Percentiles rank a stretch among this genome's conserved stretches.
These are phyloP conservation scores for Noctua pronuba DNA, from an alignment of 2,888 invertebrate genomes.

Conservation along the genomic window DNA sequence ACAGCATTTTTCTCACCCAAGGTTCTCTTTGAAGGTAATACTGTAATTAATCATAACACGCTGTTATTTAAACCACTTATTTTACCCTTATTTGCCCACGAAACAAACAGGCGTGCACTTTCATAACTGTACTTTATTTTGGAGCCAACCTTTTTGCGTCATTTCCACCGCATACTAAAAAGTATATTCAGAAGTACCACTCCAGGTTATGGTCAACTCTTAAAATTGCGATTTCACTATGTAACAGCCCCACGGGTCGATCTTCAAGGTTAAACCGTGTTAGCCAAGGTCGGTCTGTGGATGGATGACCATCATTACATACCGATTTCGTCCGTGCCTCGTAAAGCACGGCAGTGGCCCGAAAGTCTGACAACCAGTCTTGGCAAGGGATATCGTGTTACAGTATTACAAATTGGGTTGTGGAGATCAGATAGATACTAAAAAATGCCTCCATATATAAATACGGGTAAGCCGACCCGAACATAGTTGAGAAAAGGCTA, in stretches of 20 bases:
- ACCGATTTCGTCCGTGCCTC: too few relatives aligned
- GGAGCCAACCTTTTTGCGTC: conserved; percentile 53
- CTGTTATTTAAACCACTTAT: conserved; percentile 44
- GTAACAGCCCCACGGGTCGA: neutral
- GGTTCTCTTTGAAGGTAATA: conserved; percentile 10
- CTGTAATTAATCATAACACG: conserved; percentile 34
- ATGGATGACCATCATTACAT: too few relatives aligned
- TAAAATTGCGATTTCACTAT: neutral
- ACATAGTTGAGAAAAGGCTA: too few relatives aligned
- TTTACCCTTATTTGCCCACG: conserved; percentile 52
- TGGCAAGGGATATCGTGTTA: too few relatives aligned
- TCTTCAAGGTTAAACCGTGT: neutral
- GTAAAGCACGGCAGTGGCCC: too few relatives aligned
- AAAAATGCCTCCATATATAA: too few relatives aligned
- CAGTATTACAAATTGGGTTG: too few relatives aligned
- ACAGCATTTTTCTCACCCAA: neutral
- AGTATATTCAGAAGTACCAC: conserved; percentile 28
- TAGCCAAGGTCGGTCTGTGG: neutral
- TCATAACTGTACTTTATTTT: conserved; percentile 64
- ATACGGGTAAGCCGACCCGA: too few relatives aligned
- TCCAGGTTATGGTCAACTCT: neutral
- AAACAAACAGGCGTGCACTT: conserved; percentile 45
- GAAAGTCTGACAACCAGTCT: too few relatives aligned
- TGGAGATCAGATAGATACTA: too few relatives aligned
- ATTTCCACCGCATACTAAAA: conserved; percentile 37